Conservation (phyloP, 92 coral and sea anemone genomes). For the Porites evermanni region DNA sequence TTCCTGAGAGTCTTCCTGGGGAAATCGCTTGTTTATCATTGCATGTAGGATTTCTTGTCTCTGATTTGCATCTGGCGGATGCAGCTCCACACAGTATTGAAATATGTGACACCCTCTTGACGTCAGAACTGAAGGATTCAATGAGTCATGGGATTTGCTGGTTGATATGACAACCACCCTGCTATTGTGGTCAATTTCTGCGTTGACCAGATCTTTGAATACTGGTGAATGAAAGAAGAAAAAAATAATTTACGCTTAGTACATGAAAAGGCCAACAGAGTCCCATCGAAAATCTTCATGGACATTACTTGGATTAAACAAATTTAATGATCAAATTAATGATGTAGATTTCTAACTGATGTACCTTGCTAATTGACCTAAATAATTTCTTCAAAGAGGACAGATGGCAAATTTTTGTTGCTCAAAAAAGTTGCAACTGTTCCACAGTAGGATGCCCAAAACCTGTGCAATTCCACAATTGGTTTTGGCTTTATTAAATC, state of each 20-base stretch:
- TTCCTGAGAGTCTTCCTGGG: not conserved
- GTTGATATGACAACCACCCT: slow-evolving; percentile 95
- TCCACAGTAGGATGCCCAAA: too few relatives aligned
- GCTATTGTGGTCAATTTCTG: slow-evolving; percentile 73
- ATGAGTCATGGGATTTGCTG: slow-evolving; percentile 80
- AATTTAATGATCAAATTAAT: too few relatives aligned
- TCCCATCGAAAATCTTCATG: too few relatives aligned
- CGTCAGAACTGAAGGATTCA: slow-evolving; percentile 83
- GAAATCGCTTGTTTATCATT: slow-evolving; percentile 64
- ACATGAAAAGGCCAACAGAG: not conserved
- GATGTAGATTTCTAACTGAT: too few relatives aligned
- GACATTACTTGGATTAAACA: too few relatives aligned
- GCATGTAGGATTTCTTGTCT: slow-evolving; percentile 69
- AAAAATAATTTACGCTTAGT: too few relatives aligned
- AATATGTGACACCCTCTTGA: slow-evolving; percentile 93
- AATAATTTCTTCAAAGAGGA: too few relatives aligned
- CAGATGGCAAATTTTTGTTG: too few relatives aligned
- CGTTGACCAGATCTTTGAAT: slow-evolving; percentile 79
- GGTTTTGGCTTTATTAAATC: too few relatives aligned
- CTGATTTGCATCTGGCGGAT: slow-evolving; percentile 74
- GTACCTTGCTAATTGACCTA: too few relatives aligned
- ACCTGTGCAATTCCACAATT: too few relatives aligned
- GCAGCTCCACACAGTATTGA: slow-evolving; percentile 85
- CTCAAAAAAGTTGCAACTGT: too few relatives aligned
- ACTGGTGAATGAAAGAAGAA: slow-evolving; percentile 47